These are phyloP conservation scores for Tribolium castaneum DNA, from an alignment of 1,140 invertebrate species.

Conservation along the genomic window DNA sequence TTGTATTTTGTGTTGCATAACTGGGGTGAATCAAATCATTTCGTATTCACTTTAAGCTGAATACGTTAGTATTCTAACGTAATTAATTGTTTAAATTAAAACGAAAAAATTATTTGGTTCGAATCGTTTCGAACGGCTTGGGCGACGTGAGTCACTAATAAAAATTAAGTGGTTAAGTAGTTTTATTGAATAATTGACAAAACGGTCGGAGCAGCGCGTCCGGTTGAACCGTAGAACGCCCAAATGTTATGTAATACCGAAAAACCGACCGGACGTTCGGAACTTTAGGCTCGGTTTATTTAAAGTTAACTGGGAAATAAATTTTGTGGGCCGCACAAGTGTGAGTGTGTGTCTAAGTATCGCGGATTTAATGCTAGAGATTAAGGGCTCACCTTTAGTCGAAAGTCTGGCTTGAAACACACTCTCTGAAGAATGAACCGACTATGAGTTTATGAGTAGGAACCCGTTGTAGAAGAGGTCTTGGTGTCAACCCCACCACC, in stretches of 20 bases:
- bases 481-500: conserved; percentile 56
- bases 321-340: too few species aligned
- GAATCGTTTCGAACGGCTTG: not conserved
- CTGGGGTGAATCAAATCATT: not conserved
- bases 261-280: not conserved
- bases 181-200: conserved; percentile 36
- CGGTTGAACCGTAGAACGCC: conserved; percentile 1
- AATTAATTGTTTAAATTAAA: not conserved
- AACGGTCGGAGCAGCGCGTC: not conserved
- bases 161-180: conserved; percentile 10
- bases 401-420: conserved; percentile 48
- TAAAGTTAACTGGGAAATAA: too few species aligned
- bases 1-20: conserved; percentile 9
- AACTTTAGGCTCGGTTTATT: not conserved
- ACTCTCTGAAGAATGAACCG: conserved; percentile 53
- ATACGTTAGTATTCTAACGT: too few species aligned
- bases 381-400: conserved; percentile 27
- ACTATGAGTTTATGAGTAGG: conserved; percentile 53
- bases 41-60: not conserved
- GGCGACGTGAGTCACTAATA: conserved; percentile 34
- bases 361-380: not conserved
- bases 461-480: conserved; percentile 56
- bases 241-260: conserved; percentile 26
- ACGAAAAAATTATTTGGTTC: not conserved
- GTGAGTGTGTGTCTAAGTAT: too few species aligned